Conservation (phyloP, 2,113 vertebrate genomes). For the Leucoraja erinaceus region DNA sequence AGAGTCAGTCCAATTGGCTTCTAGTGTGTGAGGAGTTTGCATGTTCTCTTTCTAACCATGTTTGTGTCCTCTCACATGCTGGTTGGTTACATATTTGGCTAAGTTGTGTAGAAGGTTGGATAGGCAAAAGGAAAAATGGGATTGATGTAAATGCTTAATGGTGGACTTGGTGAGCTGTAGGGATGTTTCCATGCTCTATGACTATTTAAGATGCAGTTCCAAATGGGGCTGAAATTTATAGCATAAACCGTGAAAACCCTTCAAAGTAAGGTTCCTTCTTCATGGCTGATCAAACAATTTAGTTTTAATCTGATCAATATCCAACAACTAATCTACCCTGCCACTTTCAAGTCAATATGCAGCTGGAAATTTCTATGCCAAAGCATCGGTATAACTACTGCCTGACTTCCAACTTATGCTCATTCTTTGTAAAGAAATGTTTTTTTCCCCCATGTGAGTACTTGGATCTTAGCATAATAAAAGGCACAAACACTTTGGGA, state of each 20-base stretch:
- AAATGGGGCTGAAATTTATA: neutral
- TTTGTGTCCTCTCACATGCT: too few species aligned
- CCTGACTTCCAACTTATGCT: slow-evolving; percentile 29
- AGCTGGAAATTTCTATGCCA: neutral
- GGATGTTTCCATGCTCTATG: too few species aligned
- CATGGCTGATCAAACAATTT: neutral
- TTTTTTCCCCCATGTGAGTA: slow-evolving; percentile 21
- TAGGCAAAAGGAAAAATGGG: too few species aligned
- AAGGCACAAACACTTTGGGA: slow-evolving; percentile 27
- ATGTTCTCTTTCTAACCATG: too few species aligned
- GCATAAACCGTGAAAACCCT: neutral
- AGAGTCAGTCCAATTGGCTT: neutral
- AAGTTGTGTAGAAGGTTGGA: too few species aligned
- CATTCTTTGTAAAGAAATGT: slow-evolving; percentile 27
- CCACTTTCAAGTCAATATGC: neutral
- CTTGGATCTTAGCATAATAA: slow-evolving; percentile 32
- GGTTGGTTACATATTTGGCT: too few species aligned
- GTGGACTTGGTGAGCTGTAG: too few species aligned
- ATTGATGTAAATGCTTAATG: too few species aligned
- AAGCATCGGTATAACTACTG: neutral
- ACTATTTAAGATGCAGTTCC: neutral
- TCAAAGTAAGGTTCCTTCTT: neutral
- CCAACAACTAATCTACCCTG: neutral
- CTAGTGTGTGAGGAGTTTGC: too few species aligned
- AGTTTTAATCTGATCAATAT: neutral